phyloP scores from a whole-genome alignment of 2,888 invertebrate species.

The Eurytoma adleriae region DNA sequence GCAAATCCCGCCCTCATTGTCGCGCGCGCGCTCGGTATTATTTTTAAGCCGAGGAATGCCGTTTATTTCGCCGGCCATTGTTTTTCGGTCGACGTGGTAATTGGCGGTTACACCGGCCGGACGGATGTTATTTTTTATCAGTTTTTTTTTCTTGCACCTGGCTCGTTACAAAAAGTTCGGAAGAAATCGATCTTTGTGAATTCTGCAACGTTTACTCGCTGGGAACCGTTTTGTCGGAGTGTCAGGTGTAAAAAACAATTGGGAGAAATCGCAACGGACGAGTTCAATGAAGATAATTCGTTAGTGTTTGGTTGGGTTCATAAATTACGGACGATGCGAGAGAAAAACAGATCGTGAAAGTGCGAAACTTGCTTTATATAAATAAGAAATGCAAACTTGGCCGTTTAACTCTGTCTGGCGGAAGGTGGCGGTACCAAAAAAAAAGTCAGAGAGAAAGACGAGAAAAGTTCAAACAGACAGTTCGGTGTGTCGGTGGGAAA shows the following conservation, averaged over 20 bases:
- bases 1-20: not conserved
- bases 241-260: not conserved
- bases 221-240: not conserved
- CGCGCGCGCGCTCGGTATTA: slow-evolving; percentile 5
- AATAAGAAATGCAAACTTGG: slow-evolving; percentile 49
- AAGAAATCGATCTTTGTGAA: too few relatives aligned
- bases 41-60: slow-evolving; percentile 7
- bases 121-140: too few relatives aligned
- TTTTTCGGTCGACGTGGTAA: too few relatives aligned
- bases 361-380: slow-evolving; percentile 33
- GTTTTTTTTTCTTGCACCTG: too few relatives aligned
- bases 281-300: slow-evolving; percentile 33
- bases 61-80: too few relatives aligned
- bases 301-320: not conserved
- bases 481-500: not conserved
- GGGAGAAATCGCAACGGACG: not conserved
- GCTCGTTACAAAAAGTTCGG: too few relatives aligned
- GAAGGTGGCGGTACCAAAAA: slow-evolving; percentile 15
- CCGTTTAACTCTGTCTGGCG: slow-evolving; percentile 39
- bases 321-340: slow-evolving; percentile 19
- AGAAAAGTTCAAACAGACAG: slow-evolving; percentile 36
- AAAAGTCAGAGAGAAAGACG: not conserved
- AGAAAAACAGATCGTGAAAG: slow-evolving; percentile 29
- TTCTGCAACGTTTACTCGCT: not conserved
- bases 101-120: too few relatives aligned